Evolutionary conservation across 2,888 invertebrate genomes (phyloP), one percentile per base, ranked within the genome.

Genomic region (Acronicta psi): DNA sequence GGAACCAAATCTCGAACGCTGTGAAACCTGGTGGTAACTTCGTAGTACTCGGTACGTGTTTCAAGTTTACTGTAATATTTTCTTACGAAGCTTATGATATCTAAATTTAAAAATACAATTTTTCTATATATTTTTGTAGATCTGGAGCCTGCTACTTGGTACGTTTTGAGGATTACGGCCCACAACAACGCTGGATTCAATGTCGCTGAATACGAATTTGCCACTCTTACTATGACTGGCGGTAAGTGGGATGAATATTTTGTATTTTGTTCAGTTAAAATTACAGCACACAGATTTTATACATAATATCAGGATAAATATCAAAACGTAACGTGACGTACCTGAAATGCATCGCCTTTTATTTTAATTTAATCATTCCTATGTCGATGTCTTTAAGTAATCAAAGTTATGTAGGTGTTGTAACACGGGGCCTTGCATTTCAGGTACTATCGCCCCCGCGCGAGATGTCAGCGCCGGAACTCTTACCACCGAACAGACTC

Each of bases 161-260:
- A 99, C 86, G 97, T 97, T 80, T 95, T 99, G 69, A 95, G 98
- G 65, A 98, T 99, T 38, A 98, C 98, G 2, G 98, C 98, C 5
- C 98, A 99, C 91, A 99, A 99, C 90, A 99, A 98, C 80, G 99
- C 99, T 62, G 99, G 99, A 49, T 98, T 98, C 81, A 98, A 98
- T 38, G 98, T 98, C 49, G 98, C 98, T 59, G 98, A 98, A 93
- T 98, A 99, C 84, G 98, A 98, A 94, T 99, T 99, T 90, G 98
- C 98, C 16, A 99, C 99, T 2, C 95, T 99, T 31, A 98, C 99
- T 29, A 96, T 97, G 73, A 97, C 98, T 74, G 99, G 99, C 95
- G 98, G 99, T 99, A 95, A 94, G 95, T 91, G 31, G 13, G 11
- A 31, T n/a, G 5, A 1, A 31, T 31, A 13, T 29, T 10, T 11